Evolutionary conservation across 1,140 invertebrate species (phyloP).

Genomic region (Acromyrmex heyeri): DNA sequence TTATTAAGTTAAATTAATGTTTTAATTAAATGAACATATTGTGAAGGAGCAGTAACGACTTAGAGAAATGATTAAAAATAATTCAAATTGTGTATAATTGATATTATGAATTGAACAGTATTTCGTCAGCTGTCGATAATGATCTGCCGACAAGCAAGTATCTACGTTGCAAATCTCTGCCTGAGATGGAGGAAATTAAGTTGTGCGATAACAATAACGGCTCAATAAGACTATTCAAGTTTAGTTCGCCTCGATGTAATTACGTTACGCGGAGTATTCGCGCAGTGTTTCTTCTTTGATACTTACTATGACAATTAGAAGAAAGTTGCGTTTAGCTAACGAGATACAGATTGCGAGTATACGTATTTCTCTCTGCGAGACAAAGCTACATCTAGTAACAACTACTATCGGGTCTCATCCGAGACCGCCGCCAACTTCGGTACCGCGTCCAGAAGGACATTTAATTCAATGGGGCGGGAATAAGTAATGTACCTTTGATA

Average conservation of each 20-base stretch:
- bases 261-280: constrained; percentile 22
- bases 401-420: neutral
- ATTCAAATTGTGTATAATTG: too few relatives aligned
- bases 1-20: too few relatives aligned
- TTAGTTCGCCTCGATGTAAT: constrained; percentile 57
- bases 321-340: constrained; percentile 66
- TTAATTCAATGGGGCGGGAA: constrained; percentile 67
- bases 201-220: constrained; percentile 31
- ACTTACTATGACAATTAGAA: constrained; percentile 66
- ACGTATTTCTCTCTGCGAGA: constrained; percentile 18
- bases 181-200: constrained; percentile 26
- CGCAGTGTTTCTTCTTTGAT: constrained; percentile 42
- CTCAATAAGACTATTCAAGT: constrained; percentile 7
- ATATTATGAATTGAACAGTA: too few relatives aligned
- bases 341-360: constrained; percentile 46
- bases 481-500: constrained; percentile 70
- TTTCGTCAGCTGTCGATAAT: constrained; percentile 16
- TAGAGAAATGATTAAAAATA: too few relatives aligned
- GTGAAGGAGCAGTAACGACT: too few relatives aligned
- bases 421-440: constrained; percentile 7
- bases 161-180: neutral
- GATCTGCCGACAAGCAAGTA: neutral
- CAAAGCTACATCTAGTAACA: constrained; percentile 18
- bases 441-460: constrained; percentile 19
- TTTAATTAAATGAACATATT: too few relatives aligned